Base-by-base conservation (phyloP, 2,888 invertebrate genomes). In the Scaptodrosophila latifasciaeformis region DNA sequence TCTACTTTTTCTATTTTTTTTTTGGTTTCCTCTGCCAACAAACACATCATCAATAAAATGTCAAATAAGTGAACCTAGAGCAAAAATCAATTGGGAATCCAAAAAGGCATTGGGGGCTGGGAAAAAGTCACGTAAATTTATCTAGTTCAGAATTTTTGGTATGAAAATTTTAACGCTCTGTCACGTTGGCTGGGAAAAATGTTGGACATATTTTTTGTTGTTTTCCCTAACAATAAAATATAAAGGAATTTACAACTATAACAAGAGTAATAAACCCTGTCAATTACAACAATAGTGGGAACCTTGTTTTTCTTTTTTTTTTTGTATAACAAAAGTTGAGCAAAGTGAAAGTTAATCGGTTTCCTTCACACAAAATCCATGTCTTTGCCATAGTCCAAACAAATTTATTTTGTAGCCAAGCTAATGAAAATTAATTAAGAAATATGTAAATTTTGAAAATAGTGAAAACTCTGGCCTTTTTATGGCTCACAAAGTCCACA, bases 1-100 rank as follows among this genome's bases (percentile, higher is more conserved):
- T n/a, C 10, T 13, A 15, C 54, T 56, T 29, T 51, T 43, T 53
- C 21, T 37, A 37, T 12, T 37, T 37, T 7, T 35, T 10, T 7
- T 10, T 35, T 39, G 19, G 21, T 10, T n/a, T 10, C 37, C 4
- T 21, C 31, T 40, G 40, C 21, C 19, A 19, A 10, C 19, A n/a
- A 21, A 9, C 10, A 51, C 55, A 61, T 70, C 79, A 74, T 74
- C 80, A 74, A 74, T 74, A 79, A 71, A 76, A 69, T 67, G 80
- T 79, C 76, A 66, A 72, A 79, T 79, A 75, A 70, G 65, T 59
- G 43, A 35, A 50, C 39, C 55, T 31, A 40, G 42, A 50, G 51
- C 18, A 49, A 47, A 45, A 35, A 40, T 29, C 15, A 21, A n/a
- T 7, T 18, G 29, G 34, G 19, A 12, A 30, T 15, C 19, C 31